Percentiles rank a stretch among this genome's conserved stretches.
phyloP scores from a whole-genome alignment of 2,888 invertebrate species.

The Ophion costatus region DNA sequence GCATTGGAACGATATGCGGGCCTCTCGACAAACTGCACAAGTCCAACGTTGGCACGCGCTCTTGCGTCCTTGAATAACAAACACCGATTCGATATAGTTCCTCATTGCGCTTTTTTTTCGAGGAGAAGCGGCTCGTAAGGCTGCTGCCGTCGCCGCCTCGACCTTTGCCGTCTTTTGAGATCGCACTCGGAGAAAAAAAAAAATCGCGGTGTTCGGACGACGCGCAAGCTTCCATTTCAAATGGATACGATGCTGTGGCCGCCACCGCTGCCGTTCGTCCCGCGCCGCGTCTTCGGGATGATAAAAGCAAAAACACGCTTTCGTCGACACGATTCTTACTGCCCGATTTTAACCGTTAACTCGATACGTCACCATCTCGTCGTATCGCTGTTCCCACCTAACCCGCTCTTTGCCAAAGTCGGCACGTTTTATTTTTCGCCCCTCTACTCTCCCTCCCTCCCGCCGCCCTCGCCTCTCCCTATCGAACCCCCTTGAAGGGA shows the following conservation, averaged over 20 bases:
- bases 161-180: constrained; percentile 47
- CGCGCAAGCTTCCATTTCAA: constrained; percentile 44
- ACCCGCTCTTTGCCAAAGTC: constrained; percentile 58
- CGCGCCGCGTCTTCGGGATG: constrained; percentile 44
- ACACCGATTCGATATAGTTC: constrained; percentile 40
- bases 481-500: constrained; percentile 25
- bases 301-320: constrained; percentile 46
- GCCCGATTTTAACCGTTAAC: constrained; percentile 75
- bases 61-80: constrained; percentile 85
- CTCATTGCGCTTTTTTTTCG: constrained; percentile 49
- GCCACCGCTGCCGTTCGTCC: not conserved
- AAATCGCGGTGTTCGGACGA: constrained; percentile 30
- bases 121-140: not conserved
- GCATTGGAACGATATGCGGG: constrained; percentile 97
- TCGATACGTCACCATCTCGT: constrained; percentile 72
- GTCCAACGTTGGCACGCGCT: constrained; percentile 97
- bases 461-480: constrained; percentile 9
- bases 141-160: not conserved
- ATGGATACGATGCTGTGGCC: constrained; percentile 22
- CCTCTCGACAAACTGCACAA: constrained; percentile 92
- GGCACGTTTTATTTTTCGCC: constrained; percentile 48
- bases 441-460: constrained; percentile 30
- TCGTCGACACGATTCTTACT: constrained; percentile 72
- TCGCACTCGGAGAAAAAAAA: constrained; percentile 1
- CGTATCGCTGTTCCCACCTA: constrained; percentile 39